phyloP scores from a whole-genome alignment of 2,797 vertebrate genomes.

The Notolabrus celidotus region DNA sequence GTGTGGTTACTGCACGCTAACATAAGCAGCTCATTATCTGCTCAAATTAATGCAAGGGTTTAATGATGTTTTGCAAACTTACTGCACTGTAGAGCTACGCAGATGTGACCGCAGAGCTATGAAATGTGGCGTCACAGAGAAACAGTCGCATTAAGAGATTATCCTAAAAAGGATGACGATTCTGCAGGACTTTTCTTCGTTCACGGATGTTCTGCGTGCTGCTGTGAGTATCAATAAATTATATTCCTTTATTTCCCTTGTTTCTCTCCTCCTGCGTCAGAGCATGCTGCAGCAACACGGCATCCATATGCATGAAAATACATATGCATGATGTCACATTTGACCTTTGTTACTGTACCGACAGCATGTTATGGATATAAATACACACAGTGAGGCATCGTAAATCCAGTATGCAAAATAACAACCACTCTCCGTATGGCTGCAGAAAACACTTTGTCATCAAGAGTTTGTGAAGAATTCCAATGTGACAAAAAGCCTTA shows the following conservation, averaged over 20 bases:
- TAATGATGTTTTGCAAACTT: conserved; percentile 17
- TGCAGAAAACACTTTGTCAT: background rate
- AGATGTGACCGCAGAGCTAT: no score
- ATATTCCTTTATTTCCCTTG: background rate
- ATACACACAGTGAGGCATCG: conserved; percentile 30
- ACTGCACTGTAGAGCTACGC: background rate
- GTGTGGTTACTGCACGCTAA: conserved; percentile 4
- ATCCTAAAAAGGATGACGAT: conserved; percentile 12
- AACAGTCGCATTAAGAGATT: conserved; percentile 32
- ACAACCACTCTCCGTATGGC: background rate
- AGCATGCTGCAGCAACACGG: conserved; percentile 25
- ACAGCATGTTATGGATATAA: conserved; percentile 26
- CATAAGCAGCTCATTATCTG: conserved; percentile 5
- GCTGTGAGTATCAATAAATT: conserved; percentile 15
- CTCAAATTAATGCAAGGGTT: conserved; percentile 23
- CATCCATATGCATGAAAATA: conserved; percentile 33
- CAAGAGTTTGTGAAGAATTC: background rate
- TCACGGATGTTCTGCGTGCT: conserved; percentile 1
- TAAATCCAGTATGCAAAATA: conserved; percentile 23
- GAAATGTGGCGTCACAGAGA: no score
- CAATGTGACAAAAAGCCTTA: background rate
- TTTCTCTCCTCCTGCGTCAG: conserved; percentile 14
- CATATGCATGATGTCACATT: conserved; percentile 32
- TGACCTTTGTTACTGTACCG: conserved; percentile 31
- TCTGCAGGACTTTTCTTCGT: background rate